Conservation (phyloP, 2,888 invertebrate species). For the Calameuta filiformis region DNA sequence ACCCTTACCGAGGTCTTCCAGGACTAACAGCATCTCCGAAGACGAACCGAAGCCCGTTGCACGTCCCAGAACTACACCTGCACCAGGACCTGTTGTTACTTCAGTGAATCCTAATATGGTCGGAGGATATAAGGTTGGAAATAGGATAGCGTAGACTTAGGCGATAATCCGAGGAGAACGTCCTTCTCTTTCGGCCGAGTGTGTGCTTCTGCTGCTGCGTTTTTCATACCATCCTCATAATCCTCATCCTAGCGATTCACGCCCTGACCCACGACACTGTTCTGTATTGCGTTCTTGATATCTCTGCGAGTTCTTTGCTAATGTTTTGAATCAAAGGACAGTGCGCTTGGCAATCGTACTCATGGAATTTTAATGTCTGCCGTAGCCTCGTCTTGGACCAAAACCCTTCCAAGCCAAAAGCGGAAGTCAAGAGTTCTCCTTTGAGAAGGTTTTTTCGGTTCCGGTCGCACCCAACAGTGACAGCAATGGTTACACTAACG, state of each 20-base stretch:
- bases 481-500: constrained; percentile 58
- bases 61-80: constrained; percentile 77
- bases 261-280: not conserved
- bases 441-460: constrained; percentile 85
- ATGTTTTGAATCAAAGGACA: not conserved
- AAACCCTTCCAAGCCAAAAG: constrained; percentile 86
- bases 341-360: not conserved
- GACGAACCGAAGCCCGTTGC: constrained; percentile 75
- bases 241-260: not conserved
- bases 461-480: constrained; percentile 74
- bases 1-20: constrained; percentile 82
- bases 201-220: not conserved
- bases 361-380: not conserved
- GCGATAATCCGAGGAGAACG: constrained; percentile 4
- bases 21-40: constrained; percentile 79
- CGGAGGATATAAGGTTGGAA: constrained; percentile 81
- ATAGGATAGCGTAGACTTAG: constrained; percentile 9
- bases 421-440: constrained; percentile 79
- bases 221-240: not conserved
- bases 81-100: constrained; percentile 70
- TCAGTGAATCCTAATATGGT: constrained; percentile 70
- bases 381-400: constrained; percentile 81
- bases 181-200: not conserved
- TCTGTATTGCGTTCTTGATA: not conserved
- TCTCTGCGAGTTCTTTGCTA: not conserved